phyloP scores from a whole-genome alignment of 2,797 vertebrate genomes.

The Phaenicophaeus curvirostris region DNA sequence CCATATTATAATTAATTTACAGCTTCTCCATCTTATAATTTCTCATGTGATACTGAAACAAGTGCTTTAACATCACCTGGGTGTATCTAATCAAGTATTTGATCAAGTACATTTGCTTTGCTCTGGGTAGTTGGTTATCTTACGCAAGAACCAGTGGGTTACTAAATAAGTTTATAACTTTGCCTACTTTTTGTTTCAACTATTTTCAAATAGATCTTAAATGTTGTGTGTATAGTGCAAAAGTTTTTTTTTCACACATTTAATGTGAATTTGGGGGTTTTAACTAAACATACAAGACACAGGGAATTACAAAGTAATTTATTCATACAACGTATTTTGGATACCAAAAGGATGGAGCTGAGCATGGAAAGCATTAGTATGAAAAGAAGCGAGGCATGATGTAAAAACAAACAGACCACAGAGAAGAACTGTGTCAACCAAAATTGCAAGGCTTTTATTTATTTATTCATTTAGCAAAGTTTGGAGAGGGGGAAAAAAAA shows the following conservation, averaged over 20 bases:
- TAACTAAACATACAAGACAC: background rate
- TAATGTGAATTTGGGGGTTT: background rate
- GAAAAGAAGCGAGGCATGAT: background rate
- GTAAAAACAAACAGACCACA: background rate
- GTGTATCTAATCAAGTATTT: background rate
- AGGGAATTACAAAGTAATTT: background rate
- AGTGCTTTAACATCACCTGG: background rate
- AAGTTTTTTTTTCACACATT: background rate
- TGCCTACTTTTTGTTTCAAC: background rate
- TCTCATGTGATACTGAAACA: background rate
- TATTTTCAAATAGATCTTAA: background rate
- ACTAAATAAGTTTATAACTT: background rate
- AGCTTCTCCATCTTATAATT: background rate
- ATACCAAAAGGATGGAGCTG: background rate
- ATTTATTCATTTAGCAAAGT: slow-evolving; percentile 20
- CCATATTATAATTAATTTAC: background rate
- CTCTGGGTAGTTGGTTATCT: background rate
- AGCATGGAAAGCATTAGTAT: background rate
- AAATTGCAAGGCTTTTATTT: slow-evolving; percentile 1
- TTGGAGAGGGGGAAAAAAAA: background rate
- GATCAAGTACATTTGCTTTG: background rate
- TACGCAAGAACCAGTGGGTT: background rate
- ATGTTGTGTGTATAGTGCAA: background rate
- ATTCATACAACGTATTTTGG: background rate
- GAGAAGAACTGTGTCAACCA: background rate